Evolutionary conservation across 2,797 vertebrate species (phyloP).

Genomic region (Coracias cyanogaster): DNA sequence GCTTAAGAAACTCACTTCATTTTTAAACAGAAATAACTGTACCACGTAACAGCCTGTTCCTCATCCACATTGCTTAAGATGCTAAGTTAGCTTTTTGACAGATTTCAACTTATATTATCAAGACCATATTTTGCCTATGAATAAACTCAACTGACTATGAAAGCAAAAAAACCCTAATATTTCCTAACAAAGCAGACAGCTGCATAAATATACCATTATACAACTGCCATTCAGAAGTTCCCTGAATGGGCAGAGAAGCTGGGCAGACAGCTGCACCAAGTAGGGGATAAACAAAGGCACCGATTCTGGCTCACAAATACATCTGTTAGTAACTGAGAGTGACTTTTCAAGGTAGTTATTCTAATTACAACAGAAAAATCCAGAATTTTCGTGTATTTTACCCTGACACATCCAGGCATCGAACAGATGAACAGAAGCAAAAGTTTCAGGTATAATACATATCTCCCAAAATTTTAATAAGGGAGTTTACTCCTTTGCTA

Average conservation of each 20-base stretch:
- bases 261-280: not conserved
- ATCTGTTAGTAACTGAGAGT: not conserved
- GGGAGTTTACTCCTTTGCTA: not conserved
- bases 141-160: not conserved
- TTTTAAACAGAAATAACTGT: not conserved
- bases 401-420: rapidly evolving
- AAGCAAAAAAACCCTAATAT: not conserved
- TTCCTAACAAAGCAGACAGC: conserved; percentile 28
- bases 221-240: not conserved
- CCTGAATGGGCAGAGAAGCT: not conserved
- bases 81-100: not conserved
- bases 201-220: not conserved
- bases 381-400: not conserved
- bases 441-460: not conserved
- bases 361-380: not conserved
- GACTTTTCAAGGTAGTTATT: not conserved
- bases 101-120: conserved; percentile 7
- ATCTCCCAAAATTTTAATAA: not conserved
- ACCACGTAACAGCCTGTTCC: not conserved
- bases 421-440: not conserved
- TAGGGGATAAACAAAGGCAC: not conserved
- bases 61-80: not conserved
- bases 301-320: not conserved
- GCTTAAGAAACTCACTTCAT: not conserved
- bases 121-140: not conserved